phyloP scores from a whole-genome alignment of 2,888 invertebrate species.

The Harpagoxenus sublaevis region DNA sequence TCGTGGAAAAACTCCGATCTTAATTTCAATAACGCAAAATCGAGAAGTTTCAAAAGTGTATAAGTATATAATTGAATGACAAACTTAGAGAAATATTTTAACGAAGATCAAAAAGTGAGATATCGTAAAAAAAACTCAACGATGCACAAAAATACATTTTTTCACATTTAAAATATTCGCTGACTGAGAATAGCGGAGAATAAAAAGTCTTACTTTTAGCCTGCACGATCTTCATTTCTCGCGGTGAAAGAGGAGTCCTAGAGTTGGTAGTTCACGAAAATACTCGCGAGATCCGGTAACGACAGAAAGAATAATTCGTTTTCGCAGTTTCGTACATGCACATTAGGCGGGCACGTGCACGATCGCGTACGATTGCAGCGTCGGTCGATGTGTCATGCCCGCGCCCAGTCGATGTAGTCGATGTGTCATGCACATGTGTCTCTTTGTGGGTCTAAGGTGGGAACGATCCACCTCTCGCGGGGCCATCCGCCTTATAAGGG shows the following conservation, averaged over 20 bases:
- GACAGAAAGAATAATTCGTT: background rate
- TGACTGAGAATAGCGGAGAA: background rate
- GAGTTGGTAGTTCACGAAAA: background rate
- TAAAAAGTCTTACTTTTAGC: background rate
- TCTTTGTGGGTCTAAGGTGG: conserved; percentile 31
- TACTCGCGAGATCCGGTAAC: background rate
- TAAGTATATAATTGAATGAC: background rate
- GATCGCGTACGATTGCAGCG: background rate
- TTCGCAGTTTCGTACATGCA: background rate
- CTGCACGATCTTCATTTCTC: background rate
- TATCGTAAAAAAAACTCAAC: background rate
- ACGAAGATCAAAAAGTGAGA: background rate
- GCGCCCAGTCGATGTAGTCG: conserved; percentile 51
- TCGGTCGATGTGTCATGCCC: conserved; percentile 45
- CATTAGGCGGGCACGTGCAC: background rate
- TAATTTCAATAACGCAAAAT: background rate
- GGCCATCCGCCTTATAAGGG: conserved; percentile 45
- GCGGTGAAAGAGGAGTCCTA: background rate
- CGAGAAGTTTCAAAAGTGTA: background rate
- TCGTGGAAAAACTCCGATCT: background rate
- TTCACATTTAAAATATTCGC: background rate
- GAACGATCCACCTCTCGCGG: conserved; percentile 9
- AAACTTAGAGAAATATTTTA: background rate
- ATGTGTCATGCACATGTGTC: conserved; percentile 52
- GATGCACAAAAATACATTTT: background rate